These are phyloP conservation scores for Procambarus clarkii DNA, from an alignment of 1,140 invertebrate genomes.

Conservation along the genomic window DNA sequence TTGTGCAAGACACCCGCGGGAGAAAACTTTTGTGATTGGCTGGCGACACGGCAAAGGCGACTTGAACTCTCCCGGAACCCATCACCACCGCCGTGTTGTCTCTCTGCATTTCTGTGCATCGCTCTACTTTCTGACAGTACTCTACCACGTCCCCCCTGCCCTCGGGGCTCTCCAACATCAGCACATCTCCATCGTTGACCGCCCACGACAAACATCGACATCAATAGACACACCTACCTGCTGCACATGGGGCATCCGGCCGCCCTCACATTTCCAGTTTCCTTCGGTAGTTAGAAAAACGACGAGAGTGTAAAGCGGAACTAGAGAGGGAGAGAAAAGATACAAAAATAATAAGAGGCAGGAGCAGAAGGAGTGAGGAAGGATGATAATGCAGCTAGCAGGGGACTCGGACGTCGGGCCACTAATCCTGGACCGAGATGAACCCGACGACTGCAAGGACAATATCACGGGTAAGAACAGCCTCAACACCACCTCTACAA, in stretches of 20 bases:
- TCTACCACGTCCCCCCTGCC: not conserved
- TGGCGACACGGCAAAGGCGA: slow-evolving; percentile 63
- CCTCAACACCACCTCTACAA: not conserved
- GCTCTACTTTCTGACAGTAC: not conserved
- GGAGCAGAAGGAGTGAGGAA: slow-evolving; percentile 27
- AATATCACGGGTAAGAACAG: slow-evolving; percentile 47
- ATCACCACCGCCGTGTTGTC: not conserved
- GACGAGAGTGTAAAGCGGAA: not conserved
- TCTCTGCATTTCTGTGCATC: too few species aligned
- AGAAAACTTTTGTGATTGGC: slow-evolving; percentile 70
- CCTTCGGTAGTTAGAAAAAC: slow-evolving; percentile 15
- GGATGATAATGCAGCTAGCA: slow-evolving; percentile 68
- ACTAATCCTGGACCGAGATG: slow-evolving; percentile 50
- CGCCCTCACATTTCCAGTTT: not conserved
- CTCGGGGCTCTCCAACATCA: not conserved
- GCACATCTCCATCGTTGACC: not conserved
- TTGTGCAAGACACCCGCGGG: slow-evolving; percentile 61
- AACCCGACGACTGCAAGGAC: slow-evolving; percentile 48
- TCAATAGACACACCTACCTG: slow-evolving; percentile 11
- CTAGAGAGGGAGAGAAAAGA: too few species aligned
- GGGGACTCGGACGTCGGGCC: slow-evolving; percentile 53
- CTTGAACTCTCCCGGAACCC: slow-evolving; percentile 61
- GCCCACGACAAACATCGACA: not conserved
- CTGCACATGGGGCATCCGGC: slow-evolving; percentile 30
- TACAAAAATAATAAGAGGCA: too few species aligned